phyloP scores from a whole-genome alignment of 2,888 invertebrate genomes.

The Cistogaster globosa region DNA sequence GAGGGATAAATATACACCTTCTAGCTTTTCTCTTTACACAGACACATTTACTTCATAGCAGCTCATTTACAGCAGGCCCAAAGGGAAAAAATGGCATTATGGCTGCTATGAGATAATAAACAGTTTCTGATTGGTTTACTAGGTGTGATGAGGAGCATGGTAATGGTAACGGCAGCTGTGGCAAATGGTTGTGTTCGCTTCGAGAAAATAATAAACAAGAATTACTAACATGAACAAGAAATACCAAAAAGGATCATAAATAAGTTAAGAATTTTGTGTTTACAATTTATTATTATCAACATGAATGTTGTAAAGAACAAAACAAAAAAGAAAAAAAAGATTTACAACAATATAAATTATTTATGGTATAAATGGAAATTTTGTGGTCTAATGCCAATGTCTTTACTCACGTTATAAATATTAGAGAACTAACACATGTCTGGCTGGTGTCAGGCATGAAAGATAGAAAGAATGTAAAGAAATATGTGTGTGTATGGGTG shows the following conservation, averaged over 20 bases:
- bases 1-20: neutral
- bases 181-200: constrained; percentile 8
- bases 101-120: constrained; percentile 26
- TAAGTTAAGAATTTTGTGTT: constrained; percentile 56
- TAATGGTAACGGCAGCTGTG: constrained; percentile 23
- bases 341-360: constrained; percentile 63
- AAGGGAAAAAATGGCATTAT: constrained; percentile 10
- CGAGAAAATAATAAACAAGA: constrained; percentile 31
- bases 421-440: constrained; percentile 22
- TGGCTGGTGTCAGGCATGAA: constrained; percentile 23
- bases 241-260: constrained; percentile 55
- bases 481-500: too few species aligned
- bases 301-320: constrained; percentile 1
- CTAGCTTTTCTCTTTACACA: neutral
- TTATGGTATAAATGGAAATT: constrained; percentile 66
- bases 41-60: constrained; percentile 6
- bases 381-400: constrained; percentile 61
- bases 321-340: constrained; percentile 21
- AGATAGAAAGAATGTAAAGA: neutral
- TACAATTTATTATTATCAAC: constrained; percentile 66
- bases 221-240: constrained; percentile 5
- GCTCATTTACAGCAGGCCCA: constrained; percentile 37
- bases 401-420: constrained; percentile 40
- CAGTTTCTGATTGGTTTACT: constrained; percentile 3
- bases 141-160: neutral